These are phyloP conservation scores for Sinocyclocheilus anophthalmus DNA, from an alignment of 2,113 vertebrate species.

Conservation along the genomic window DNA sequence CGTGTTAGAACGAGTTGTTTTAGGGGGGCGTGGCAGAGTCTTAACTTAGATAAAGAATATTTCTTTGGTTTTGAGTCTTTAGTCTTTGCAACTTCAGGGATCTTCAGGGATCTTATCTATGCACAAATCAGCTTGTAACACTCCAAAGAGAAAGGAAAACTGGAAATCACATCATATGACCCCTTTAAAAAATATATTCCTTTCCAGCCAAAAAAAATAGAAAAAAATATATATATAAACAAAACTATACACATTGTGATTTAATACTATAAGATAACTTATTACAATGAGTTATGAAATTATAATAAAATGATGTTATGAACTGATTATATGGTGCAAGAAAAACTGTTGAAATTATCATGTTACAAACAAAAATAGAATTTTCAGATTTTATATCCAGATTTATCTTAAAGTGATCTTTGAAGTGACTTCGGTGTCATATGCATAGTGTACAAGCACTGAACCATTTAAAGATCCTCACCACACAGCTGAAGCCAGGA, in stretches of 20 bases:
- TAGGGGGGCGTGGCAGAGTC: too few species aligned
- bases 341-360: not conserved
- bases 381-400: not conserved
- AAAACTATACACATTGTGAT: not conserved
- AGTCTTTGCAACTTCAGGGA: too few species aligned
- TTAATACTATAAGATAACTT: not conserved
- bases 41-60: too few species aligned
- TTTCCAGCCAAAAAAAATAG: not conserved
- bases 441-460: not conserved
- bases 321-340: too few species aligned
- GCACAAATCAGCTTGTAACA: too few species aligned
- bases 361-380: not conserved
- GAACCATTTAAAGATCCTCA: slow-evolving; percentile 68
- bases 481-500: slow-evolving; percentile 94
- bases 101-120: too few species aligned
- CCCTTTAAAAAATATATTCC: not conserved
- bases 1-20: too few species aligned
- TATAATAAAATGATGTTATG: not conserved
- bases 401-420: not conserved
- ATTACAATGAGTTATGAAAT: not conserved
- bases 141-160: too few species aligned
- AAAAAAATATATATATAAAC: not conserved
- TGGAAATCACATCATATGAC: too few species aligned
- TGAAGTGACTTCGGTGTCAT: not conserved
- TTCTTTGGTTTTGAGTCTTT: too few species aligned